A percentile compares a stretch with the other conserved stretches of the same genome.
Conservation (phyloP, 2,113 vertebrate species). For the Motacilla tschutschensis region DNA sequence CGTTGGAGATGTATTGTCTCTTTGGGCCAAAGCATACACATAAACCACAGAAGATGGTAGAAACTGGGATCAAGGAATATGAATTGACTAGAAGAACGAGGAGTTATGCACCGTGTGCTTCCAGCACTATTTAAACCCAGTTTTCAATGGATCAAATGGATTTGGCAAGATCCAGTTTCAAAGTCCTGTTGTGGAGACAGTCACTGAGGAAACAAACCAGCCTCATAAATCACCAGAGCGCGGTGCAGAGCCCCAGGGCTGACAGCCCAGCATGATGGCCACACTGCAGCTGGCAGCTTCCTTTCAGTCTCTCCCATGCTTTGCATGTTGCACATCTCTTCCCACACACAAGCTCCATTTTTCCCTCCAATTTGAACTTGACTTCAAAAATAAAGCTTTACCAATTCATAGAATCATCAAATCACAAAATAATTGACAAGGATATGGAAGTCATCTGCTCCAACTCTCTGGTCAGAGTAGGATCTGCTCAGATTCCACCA, state of each 20-base stretch:
- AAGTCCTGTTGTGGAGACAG: conserved; percentile 5
- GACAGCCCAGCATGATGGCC: background rate
- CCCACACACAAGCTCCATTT: background rate
- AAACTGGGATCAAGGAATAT: background rate
- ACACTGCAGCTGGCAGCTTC: background rate
- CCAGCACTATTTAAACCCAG: background rate
- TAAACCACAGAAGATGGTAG: background rate
- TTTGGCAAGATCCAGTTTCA: conserved; percentile 25
- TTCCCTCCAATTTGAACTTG: background rate
- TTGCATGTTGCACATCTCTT: background rate
- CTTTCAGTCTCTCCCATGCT: background rate
- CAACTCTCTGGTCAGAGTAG: background rate
- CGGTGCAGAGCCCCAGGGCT: background rate
- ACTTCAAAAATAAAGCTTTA: background rate
- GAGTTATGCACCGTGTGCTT: background rate
- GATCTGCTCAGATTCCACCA: background rate
- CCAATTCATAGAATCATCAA: background rate
- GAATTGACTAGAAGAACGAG: background rate
- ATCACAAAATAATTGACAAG: background rate
- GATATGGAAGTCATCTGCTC: background rate
- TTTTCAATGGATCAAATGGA: conserved; percentile 24
- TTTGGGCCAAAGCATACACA: background rate
- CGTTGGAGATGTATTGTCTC: background rate
- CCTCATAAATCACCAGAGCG: background rate
- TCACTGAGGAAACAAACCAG: conserved; percentile 4